Percentiles rank a stretch among this genome's conserved stretches.
These are phyloP conservation scores for Eristalinus sepulchralis DNA, from an alignment of 2,888 invertebrate genomes.

Conservation along the genomic window DNA sequence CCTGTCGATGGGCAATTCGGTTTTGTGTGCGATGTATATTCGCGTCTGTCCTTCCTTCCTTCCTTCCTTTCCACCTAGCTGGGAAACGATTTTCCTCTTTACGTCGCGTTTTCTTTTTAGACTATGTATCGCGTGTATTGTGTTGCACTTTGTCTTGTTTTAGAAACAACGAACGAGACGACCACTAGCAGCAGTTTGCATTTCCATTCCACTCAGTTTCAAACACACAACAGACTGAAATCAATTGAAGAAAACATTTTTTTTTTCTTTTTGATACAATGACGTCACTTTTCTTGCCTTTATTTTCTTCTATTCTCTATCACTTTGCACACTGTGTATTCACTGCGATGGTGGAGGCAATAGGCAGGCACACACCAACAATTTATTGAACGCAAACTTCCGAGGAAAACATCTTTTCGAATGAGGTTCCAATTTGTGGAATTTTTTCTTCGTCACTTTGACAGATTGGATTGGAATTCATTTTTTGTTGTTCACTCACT, in stretches of 20 bases:
- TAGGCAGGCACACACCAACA: too few relatives aligned
- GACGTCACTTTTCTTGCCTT: conserved; percentile 60
- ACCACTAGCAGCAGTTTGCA: neutral
- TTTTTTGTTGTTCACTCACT: conserved; percentile 11
- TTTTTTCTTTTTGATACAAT: conserved; percentile 36
- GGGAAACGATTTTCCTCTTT: neutral
- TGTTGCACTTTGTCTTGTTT: conserved; percentile 5
- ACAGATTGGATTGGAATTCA: conserved; percentile 37
- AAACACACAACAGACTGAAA: conserved; percentile 25
- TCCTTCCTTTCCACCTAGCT: neutral
- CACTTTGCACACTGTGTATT: neutral
- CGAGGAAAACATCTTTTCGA: neutral
- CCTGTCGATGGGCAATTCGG: neutral
- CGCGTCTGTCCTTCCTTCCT: neutral
- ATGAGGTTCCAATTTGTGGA: conserved; percentile 8
- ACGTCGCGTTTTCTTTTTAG: neutral
- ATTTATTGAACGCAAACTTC: conserved; percentile 6
- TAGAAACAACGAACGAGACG: neutral
- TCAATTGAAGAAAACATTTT: conserved; percentile 45
- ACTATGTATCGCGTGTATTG: conserved; percentile 9
- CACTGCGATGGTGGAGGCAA: neutral
- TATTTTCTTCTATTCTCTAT: neutral
- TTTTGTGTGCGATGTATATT: neutral
- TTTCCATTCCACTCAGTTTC: conserved; percentile 23
- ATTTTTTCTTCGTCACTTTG: conserved; percentile 33